Conservation (phyloP, 2,113 vertebrate species). For the Sinocyclocheilus rhinocerous region DNA sequence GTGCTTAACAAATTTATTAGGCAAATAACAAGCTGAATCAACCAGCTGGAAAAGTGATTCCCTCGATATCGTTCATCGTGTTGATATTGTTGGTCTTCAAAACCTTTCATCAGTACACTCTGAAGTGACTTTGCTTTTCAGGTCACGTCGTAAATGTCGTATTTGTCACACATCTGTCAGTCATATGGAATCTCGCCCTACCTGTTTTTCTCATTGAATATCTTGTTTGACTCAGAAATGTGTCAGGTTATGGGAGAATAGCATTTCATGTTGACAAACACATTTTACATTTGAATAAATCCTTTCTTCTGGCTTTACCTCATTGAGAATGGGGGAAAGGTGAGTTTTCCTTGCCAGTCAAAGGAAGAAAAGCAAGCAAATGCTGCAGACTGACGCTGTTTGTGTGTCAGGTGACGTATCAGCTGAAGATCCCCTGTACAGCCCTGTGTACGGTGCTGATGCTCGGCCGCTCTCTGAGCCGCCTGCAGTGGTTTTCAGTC, state of each 20-base stretch:
- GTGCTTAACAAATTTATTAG: no score
- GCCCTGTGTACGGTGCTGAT: conserved; percentile 94
- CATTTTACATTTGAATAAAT: not conserved
- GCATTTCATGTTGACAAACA: not conserved
- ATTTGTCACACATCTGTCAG: not conserved
- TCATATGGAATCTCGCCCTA: not conserved
- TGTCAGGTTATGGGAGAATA: not conserved
- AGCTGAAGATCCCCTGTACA: conserved; percentile 97
- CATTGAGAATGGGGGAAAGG: no score
- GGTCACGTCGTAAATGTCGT: not conserved
- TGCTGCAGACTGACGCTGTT: no score
- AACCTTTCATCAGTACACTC: not conserved
- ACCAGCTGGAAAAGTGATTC: no score
- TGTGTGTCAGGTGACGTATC: conserved; percentile 87
- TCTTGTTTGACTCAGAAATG: not conserved
- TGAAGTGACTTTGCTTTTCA: no score
- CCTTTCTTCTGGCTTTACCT: no score
- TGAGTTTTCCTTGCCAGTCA: no score
- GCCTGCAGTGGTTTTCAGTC: conserved; percentile 93
- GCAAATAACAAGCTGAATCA: no score
- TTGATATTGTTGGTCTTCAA: no score
- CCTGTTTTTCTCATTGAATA: not conserved
- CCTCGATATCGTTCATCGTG: no score
- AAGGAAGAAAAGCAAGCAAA: no score
- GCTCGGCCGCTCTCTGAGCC: conserved; percentile 88